phyloP scores from a whole-genome alignment of 2,113 vertebrate species.

The Bubo blakistoni region DNA sequence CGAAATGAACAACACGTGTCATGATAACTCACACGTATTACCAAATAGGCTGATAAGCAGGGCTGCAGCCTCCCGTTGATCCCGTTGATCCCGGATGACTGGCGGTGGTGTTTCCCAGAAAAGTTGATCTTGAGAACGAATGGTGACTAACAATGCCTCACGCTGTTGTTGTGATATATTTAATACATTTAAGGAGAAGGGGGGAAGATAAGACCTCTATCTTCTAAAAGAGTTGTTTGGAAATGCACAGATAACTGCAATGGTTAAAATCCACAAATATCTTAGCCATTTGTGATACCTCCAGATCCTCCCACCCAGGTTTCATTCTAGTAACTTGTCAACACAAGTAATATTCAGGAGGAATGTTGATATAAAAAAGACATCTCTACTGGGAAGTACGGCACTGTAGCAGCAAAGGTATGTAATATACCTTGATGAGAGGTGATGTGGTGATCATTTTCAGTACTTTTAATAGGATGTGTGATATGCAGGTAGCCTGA shows the following conservation, averaged over 20 bases:
- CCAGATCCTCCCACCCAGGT: conserved; percentile 29
- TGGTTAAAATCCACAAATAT: conserved; percentile 32
- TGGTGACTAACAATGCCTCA: neutral
- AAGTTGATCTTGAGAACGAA: neutral
- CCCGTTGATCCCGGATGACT: neutral
- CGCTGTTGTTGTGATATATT: neutral
- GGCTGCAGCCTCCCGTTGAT: neutral
- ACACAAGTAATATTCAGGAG: conserved; percentile 41
- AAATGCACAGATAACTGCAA: neutral
- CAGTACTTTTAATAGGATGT: neutral
- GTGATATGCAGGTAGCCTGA: neutral
- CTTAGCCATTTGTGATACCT: conserved; percentile 39
- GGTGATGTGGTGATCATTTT: neutral
- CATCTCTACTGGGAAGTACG: neutral
- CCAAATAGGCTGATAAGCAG: conserved; percentile 49
- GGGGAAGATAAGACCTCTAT: neutral
- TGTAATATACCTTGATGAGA: neutral
- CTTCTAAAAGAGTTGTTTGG: neutral
- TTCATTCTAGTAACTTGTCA: conserved; percentile 53
- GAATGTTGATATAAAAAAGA: conserved; percentile 2
- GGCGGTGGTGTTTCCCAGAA: neutral
- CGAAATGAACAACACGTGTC: conserved; percentile 68
- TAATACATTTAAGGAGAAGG: neutral
- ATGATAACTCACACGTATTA: conserved; percentile 61
- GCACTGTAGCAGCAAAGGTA: neutral